Evolutionary conservation across 1,140 invertebrate species (phyloP), one percentile per base, ranked within the genome.

Genomic region (Rhyacophila brunnea): DNA sequence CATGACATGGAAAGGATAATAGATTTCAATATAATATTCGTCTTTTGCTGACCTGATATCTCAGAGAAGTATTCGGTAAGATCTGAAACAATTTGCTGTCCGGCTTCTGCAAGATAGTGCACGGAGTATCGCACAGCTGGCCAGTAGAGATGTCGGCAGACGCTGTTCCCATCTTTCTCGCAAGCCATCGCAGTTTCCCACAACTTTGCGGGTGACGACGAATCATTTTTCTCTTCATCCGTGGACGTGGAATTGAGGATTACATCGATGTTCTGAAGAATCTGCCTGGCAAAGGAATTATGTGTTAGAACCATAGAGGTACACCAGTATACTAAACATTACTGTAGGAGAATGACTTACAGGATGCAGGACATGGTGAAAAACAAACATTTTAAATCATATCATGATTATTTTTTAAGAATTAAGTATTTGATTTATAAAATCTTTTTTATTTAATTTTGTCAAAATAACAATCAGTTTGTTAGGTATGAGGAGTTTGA

Each of bases 241-340:
- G 57, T 47, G 20, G 56, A 32, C 18, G 48, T 51, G 40, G 71
- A 68, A 3, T 56, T 48, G 9, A 77, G 50, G 2, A 78, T 61
- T 1, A 69, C 67, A 34, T 71, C 68, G 0, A 70, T 49, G 20
- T 76, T 71, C 3, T 73, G 70, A 1, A 74, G 44, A 11, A 77
- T 60, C 55, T 75, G 18, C 23, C 63, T 65, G 18, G 36, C 50
- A 53, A 35, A 35, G 9, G 6, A 48, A 32, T 40, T 13, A 40
- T n/a, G 4, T 15, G 38, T 40, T 40, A 40, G 23, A 28, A 28
- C 9, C 9, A 28, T 28, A n/a, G n/a, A n/a, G n/a, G n/a, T n/a
- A n/a, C n/a, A n/a, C n/a, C n/a, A n/a, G n/a, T n/a, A n/a, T n/a
- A n/a, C n/a, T n/a, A n/a, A n/a, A n/a, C n/a, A n/a, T n/a, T n/a